phyloP scores from a whole-genome alignment of 2,113 vertebrate species.

The Hucho hucho region DNA sequence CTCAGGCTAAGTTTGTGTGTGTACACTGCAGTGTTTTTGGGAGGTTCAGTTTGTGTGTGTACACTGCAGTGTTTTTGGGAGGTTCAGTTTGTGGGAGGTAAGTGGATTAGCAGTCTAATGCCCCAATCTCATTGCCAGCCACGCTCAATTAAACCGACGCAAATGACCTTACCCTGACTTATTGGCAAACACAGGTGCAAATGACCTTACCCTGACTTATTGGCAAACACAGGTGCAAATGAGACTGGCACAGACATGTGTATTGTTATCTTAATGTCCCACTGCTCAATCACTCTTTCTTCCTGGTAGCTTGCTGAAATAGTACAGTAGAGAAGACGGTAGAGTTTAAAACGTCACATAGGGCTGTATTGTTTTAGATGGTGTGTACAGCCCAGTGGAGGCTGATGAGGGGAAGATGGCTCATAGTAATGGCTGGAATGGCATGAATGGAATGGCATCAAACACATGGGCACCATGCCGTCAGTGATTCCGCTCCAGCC shows the following conservation, averaged over 20 bases:
- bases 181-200: neutral
- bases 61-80: neutral
- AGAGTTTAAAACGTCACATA: neutral
- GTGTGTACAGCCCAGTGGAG: too few relatives aligned
- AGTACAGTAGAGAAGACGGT: neutral
- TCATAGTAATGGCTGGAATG: too few relatives aligned
- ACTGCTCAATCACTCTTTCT: neutral
- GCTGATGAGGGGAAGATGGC: too few relatives aligned
- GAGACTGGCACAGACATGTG: too few relatives aligned
- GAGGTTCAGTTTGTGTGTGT: neutral
- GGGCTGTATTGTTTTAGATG: neutral
- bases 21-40: too few relatives aligned
- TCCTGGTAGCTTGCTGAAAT: neutral
- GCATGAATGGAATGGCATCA: too few relatives aligned
- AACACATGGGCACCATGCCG: too few relatives aligned
- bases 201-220: slow-evolving; percentile 14
- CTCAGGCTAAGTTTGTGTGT: too few relatives aligned
- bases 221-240: neutral
- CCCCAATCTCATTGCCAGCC: slow-evolving; percentile 64
- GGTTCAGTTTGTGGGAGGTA: slow-evolving; percentile 25
- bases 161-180: slow-evolving; percentile 26
- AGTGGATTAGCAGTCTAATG: slow-evolving; percentile 66
- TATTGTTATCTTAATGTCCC: neutral
- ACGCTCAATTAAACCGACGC: slow-evolving; percentile 36
- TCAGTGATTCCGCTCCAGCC: too few relatives aligned